Evolutionary conservation across 2,113 vertebrate genomes (phyloP), one percentile per base, ranked within the genome.

Genomic region (Daubentonia madagascariensis): DNA sequence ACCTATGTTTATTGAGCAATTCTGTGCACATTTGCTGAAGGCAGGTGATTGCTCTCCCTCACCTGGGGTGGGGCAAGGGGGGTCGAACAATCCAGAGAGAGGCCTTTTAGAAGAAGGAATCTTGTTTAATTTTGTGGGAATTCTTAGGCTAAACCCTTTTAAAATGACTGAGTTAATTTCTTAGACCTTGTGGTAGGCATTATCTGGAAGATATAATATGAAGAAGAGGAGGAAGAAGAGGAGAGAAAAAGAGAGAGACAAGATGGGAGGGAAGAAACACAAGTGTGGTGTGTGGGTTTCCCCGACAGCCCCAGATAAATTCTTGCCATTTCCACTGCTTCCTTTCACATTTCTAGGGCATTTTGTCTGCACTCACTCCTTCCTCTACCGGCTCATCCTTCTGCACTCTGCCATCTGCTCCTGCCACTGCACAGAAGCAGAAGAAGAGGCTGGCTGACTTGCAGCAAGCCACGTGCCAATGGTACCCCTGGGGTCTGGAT

Each of bases 1-100:
- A 96, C 89, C 7, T 78, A 40, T 81, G 93, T 70, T 85, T 97
- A 91, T 37, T 79, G 86, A 72, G 30, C 57, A 35, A 17, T 93
- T 89, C 16, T 54, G 7, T 52, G 23, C 25, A 8, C 75, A 75
- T 79, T 89, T 65, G 32, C 95, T 65, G 68, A 79, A 94, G 63
- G 35, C 67, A 70, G 37, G 50, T 48, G 78, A 93, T 85, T 43
- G 48, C 50, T 85, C 90, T 93, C 73, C 63, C 43, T 89, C 67
- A 85, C n/a, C 59, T n/a, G 35, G 40, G 35, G n/a, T 57, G 12
- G 30, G 28, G 0, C 16, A 17, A 1, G 32, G 12, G 1, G 4
- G 30, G 8, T 2, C 28, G 59, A 80, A 16, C 32, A 14, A 16
- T 37, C 50, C 68, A 25, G 65, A 94, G 28, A 72, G 37, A 92